These are phyloP conservation scores for Gambelia wislizenii DNA, from an alignment of 2,797 vertebrate genomes.

Conservation along the genomic window DNA sequence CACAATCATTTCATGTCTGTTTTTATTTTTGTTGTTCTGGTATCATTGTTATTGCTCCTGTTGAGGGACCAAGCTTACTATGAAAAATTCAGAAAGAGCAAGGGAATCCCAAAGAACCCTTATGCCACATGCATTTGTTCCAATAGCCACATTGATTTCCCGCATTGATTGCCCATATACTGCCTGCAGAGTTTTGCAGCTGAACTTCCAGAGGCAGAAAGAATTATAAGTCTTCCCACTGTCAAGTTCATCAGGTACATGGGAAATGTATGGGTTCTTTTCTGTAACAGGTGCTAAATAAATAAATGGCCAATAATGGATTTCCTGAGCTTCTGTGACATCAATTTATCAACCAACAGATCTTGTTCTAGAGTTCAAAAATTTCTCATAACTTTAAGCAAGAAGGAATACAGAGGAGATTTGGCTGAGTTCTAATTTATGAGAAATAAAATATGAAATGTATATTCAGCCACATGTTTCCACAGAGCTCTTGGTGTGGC, in stretches of 20 bases:
- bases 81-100: slow-evolving; percentile 12
- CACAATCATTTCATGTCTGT: slow-evolving; percentile 10
- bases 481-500: background rate
- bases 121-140: background rate
- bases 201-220: slow-evolving; percentile 12
- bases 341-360: background rate
- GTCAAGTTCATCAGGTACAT: slow-evolving; percentile 18
- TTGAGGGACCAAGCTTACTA: slow-evolving; percentile 32
- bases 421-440: slow-evolving; percentile 6
- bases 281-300: background rate
- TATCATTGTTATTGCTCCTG: slow-evolving; percentile 37
- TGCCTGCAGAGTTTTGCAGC: background rate
- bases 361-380: slow-evolving; percentile 27
- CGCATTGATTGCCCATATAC: slow-evolving; percentile 4
- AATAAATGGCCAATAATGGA: slow-evolving; percentile 11
- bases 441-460: background rate
- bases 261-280: background rate
- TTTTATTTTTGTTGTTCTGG: slow-evolving; percentile 20
- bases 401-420: slow-evolving; percentile 30
- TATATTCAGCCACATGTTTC: background rate
- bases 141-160: background rate
- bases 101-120: rapidly evolving
- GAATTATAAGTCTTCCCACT: slow-evolving; percentile 27
- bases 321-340: background rate
- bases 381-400: slow-evolving; percentile 10